Conservation (phyloP, 2,888 invertebrate species). For the Tricholauxania praeusta region DNA sequence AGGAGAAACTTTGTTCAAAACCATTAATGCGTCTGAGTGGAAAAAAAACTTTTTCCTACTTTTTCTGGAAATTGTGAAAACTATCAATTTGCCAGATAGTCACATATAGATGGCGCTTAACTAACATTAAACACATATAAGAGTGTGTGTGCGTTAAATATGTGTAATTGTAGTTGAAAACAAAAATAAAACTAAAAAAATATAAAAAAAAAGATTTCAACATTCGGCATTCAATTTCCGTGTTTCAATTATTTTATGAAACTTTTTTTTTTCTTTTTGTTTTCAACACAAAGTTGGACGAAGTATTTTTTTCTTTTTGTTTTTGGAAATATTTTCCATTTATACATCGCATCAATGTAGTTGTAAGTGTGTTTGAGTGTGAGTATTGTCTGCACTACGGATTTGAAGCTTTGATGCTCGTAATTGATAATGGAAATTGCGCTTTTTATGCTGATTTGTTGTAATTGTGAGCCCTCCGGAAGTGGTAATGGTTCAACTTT, state of each 20-base stretch:
- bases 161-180: constrained; percentile 27
- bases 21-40: constrained; percentile 33
- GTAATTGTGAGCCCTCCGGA: constrained; percentile 5
- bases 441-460: constrained; percentile 32
- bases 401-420: constrained; percentile 31
- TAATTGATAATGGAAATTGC: constrained; percentile 49
- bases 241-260: constrained; percentile 26
- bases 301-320: constrained; percentile 21
- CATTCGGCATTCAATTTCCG: constrained; percentile 10
- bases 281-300: neutral
- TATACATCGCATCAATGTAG: too few relatives aligned
- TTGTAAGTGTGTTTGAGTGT: constrained; percentile 25
- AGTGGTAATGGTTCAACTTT: constrained; percentile 24
- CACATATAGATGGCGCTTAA: neutral
- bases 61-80: constrained; percentile 28
- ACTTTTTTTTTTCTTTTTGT: neutral
- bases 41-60: constrained; percentile 16
- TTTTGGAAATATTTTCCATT: neutral
- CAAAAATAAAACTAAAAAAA: neutral
- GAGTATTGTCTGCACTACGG: constrained; percentile 19
- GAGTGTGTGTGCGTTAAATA: constrained; percentile 2
- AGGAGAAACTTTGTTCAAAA: constrained; percentile 1
- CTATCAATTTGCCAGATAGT: constrained; percentile 31
- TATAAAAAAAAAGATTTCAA: constrained; percentile 4
- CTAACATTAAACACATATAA: too few relatives aligned